A percentile compares a stretch with the other conserved stretches of the same genome.
phyloP scores from a whole-genome alignment of 2,888 invertebrate genomes.

The Lasioglossum oenotherae region DNA sequence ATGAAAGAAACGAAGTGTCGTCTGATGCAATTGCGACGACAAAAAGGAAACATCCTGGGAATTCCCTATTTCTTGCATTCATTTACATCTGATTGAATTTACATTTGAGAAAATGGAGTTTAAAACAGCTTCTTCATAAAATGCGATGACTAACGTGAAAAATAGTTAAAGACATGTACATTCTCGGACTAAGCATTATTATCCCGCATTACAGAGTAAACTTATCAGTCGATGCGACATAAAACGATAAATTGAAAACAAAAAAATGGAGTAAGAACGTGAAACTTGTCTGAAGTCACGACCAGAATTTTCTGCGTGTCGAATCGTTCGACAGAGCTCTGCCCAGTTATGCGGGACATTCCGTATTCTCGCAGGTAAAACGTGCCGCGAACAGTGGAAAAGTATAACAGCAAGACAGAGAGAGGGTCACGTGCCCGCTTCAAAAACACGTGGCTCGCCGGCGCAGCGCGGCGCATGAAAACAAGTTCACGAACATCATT shows the following conservation, averaged over 20 bases:
- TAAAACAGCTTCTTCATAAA: no score
- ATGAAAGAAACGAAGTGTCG: background rate
- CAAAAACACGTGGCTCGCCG: constrained; percentile 66
- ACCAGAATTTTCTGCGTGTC: background rate
- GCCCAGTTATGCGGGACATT: background rate
- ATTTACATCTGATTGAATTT: background rate
- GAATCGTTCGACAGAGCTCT: constrained; percentile 4
- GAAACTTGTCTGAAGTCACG: background rate
- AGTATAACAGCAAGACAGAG: constrained; percentile 34
- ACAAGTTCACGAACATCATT: constrained; percentile 53
- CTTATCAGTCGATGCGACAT: no score
- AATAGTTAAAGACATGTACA: background rate
- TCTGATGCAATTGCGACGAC: background rate
- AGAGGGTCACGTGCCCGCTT: constrained; percentile 58
- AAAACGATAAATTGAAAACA: no score
- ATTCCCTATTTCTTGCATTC: background rate
- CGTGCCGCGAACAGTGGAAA: constrained; percentile 26
- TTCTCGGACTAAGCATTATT: background rate
- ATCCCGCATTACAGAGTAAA: background rate
- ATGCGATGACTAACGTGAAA: background rate
- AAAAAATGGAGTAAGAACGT: background rate
- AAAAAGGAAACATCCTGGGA: background rate
- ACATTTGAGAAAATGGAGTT: no score
- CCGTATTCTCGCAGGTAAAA: background rate
- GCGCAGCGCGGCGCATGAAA: constrained; percentile 60